Conservation (phyloP, 2,113 vertebrate genomes). For the Gracilinanus agilis region DNA sequence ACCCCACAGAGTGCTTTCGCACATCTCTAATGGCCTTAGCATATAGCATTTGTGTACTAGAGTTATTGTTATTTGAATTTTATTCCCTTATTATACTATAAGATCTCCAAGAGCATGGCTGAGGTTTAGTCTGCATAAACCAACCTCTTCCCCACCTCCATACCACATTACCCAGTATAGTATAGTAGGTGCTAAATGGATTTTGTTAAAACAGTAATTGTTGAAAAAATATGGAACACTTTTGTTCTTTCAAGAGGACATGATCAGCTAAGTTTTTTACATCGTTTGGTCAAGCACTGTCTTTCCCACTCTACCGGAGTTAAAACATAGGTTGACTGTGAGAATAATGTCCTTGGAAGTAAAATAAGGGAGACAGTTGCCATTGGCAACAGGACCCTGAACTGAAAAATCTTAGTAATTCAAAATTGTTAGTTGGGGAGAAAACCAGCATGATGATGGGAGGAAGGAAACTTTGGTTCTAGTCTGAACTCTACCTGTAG, state of each 20-base stretch:
- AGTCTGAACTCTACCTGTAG: not conserved
- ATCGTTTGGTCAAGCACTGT: not conserved
- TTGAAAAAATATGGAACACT: not conserved
- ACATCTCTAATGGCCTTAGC: not conserved
- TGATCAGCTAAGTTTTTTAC: not conserved
- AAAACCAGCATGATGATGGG: not conserved
- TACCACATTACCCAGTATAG: not conserved
- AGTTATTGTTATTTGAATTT: not conserved
- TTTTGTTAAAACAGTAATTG: not conserved
- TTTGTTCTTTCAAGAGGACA: not conserved
- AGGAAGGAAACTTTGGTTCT: not conserved
- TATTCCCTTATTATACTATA: not conserved
- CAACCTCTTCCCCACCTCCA: not conserved
- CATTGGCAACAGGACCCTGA: not conserved
- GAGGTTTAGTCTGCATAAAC: not conserved
- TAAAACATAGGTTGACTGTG: not conserved
- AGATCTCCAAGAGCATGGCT: not conserved
- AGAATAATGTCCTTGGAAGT: not conserved
- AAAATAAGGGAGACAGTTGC: not conserved
- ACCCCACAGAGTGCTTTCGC: not conserved
- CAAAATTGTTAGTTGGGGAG: not conserved
- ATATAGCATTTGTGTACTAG: not conserved
- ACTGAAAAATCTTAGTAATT: not conserved
- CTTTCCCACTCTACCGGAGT: not conserved
- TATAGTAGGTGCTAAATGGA: not conserved